phyloP scores from a whole-genome alignment of 2,113 vertebrate genomes.

The Rallus limicola region DNA sequence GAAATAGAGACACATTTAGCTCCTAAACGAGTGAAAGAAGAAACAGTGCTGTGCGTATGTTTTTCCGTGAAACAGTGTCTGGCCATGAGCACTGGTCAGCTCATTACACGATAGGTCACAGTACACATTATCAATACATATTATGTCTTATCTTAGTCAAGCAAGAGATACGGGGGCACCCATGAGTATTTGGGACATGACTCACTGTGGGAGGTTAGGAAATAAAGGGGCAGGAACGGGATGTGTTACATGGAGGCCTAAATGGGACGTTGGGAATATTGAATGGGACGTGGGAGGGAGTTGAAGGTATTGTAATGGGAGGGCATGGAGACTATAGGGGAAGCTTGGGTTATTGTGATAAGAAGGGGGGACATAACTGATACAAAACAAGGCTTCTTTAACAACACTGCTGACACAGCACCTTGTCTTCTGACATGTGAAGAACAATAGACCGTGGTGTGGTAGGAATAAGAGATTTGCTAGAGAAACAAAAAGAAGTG shows the following conservation, averaged over 20 bases:
- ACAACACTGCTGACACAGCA: background rate
- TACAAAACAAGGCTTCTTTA: background rate
- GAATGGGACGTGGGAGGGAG: background rate
- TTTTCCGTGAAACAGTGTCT: background rate
- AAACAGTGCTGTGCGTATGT: background rate
- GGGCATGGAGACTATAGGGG: background rate
- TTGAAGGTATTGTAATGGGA: background rate
- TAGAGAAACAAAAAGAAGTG: background rate
- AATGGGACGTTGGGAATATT: background rate
- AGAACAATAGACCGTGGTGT: background rate
- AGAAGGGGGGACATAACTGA: background rate
- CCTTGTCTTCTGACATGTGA: background rate
- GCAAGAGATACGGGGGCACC: background rate
- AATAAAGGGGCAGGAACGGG: background rate
- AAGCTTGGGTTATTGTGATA: constrained; percentile 2
- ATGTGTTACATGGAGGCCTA: background rate
- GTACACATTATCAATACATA: background rate
- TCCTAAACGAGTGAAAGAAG: background rate
- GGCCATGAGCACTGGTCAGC: background rate
- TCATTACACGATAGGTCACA: rapidly evolving
- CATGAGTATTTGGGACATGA: background rate
- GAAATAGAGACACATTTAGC: background rate
- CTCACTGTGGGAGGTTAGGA: background rate
- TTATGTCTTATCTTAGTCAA: constrained; percentile 6
- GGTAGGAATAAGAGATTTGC: background rate